Base-by-base conservation (phyloP, 2,797 vertebrate genomes). In the Momotus momota region DNA sequence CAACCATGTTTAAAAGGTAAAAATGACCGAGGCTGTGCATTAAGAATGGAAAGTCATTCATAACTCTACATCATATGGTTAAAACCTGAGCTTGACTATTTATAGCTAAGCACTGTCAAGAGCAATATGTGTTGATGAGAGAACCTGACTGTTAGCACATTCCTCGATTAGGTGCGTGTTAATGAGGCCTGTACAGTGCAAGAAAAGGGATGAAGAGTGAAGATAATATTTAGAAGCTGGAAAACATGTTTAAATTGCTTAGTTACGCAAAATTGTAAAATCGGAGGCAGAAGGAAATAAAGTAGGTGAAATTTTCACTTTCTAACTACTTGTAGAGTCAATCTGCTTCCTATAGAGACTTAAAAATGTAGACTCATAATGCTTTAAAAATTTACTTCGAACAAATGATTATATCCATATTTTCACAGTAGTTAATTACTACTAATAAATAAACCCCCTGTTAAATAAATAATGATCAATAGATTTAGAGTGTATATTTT, bases 81-180 rank as follows among this genome's bases (percentile, higher is more conserved):
- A 89, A 86, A 93, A 94, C 38, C 55, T 92, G 61, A 89, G 29
- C 66, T 75, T 80, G 78, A 29, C n/a, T 92, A 60, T 92, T 93
- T 96, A 87, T 64, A 93, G 33, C 45, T 64, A 67, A 81, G 40
- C 31, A 52, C 67, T 92, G 48, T 85, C 74, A 86, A 65, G 21
- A 61, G 41, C 64, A 64, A 9, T 64, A n/a, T 40, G 60, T n/a
- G 60, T 41, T 85, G 77, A 85, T 89, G 60, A 92, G 46, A 73
- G 66, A 84, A 88, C 31, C 26, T 79, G 62, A n/a, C 20, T 86
- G 33, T 31, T 33, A 75, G 40, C 48, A 52, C 64, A 54, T 74
- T 77, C 55, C 60, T 64, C 80, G 71, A 52, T 87, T 80, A 85
- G 60, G 14, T 43, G 22, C 40, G 25, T 38, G 38, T 52, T 72